These are phyloP conservation scores for Marmota flaviventris DNA, from an alignment of 2,113 vertebrate species.

Conservation along the genomic window DNA sequence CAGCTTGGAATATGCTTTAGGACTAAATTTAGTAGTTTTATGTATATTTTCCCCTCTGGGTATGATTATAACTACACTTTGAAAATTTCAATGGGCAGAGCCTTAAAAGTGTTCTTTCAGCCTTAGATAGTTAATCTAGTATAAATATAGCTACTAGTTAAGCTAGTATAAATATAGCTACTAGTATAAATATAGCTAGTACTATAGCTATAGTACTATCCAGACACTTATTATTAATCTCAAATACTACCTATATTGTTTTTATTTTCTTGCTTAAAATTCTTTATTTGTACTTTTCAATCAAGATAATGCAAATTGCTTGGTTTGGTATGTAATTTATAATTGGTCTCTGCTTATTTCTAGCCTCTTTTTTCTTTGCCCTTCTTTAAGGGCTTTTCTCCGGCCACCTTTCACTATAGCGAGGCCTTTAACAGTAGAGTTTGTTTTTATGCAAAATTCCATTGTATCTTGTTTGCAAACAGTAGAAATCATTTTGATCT, in stretches of 20 bases:
- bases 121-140: neutral
- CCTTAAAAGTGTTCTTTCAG: constrained; percentile 28
- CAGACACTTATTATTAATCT: constrained; percentile 9
- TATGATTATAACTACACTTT: neutral
- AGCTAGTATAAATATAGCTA: neutral
- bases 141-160: neutral
- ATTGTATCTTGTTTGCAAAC: neutral
- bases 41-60: neutral
- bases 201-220: neutral
- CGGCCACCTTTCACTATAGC: too few relatives aligned
- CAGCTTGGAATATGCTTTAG: neutral
- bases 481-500: neutral
- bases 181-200: neutral
- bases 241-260: neutral
- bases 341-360: neutral
- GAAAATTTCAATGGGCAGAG: neutral
- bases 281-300: neutral
- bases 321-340: neutral
- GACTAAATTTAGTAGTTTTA: neutral
- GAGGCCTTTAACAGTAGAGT: neutral
- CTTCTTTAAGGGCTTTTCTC: neutral
- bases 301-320: neutral
- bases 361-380: neutral
- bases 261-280: neutral
- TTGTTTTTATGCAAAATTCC: neutral